These are phyloP conservation scores for Umimayanthus kanabou DNA, from an alignment of 92 coral and sea anemone species.

Conservation along the genomic window DNA sequence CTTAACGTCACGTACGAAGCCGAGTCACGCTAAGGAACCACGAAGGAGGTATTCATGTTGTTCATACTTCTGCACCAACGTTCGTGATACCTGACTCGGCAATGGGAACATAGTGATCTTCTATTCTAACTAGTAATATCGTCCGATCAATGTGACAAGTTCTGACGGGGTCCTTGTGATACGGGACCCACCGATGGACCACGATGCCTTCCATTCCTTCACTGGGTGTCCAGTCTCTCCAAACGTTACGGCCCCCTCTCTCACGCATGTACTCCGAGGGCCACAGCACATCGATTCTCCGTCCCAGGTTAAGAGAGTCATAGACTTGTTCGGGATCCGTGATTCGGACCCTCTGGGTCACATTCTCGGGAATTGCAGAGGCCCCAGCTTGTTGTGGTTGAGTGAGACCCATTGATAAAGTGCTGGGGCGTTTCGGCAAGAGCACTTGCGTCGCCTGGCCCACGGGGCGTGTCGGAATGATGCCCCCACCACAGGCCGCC, in stretches of 20 bases:
- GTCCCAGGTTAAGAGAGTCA: constrained; percentile 72
- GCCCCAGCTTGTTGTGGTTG: constrained; percentile 66
- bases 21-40: too few relatives aligned
- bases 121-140: constrained; percentile 74
- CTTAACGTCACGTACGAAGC: too few relatives aligned
- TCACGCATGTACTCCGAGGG: constrained; percentile 90
- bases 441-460: constrained; percentile 44
- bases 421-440: constrained; percentile 72
- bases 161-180: constrained; percentile 71
- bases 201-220: constrained; percentile 88
- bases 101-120: constrained; percentile 78
- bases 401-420: constrained; percentile 59
- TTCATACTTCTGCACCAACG: constrained; percentile 67
- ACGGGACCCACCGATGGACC: constrained; percentile 82
- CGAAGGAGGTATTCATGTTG: neutral
- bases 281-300: constrained; percentile 83
- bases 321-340: constrained; percentile 72
- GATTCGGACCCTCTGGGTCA: constrained; percentile 72
- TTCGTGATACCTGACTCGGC: constrained; percentile 79
- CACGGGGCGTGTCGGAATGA: constrained; percentile 60
- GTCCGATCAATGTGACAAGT: constrained; percentile 83
- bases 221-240: constrained; percentile 87
- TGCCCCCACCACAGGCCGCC: constrained; percentile 53
- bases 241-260: constrained; percentile 69
- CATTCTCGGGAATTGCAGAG: constrained; percentile 59